Evolutionary conservation across 2,113 vertebrate species (phyloP).

Genomic region (Smithornis capensis): DNA sequence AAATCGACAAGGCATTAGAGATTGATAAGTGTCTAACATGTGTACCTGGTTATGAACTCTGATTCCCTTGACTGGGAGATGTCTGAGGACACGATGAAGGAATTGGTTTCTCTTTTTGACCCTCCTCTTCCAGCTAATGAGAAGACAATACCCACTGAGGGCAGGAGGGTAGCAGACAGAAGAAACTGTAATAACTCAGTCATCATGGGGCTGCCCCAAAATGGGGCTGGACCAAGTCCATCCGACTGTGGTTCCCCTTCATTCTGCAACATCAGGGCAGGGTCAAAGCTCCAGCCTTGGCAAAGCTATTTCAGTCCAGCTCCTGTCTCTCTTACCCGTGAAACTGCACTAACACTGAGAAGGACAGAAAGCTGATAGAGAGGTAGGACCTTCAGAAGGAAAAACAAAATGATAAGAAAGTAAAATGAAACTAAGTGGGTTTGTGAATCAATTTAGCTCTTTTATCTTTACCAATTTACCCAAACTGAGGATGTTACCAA

Average conservation of each 20-base stretch:
- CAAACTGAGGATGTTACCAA: neutral
- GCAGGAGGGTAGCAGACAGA: neutral
- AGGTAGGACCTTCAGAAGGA: neutral
- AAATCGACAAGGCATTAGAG: constrained; percentile 70
- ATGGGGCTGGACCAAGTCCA: neutral
- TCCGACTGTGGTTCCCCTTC: neutral
- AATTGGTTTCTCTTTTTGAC: neutral
- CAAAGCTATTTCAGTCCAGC: neutral
- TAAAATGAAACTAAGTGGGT: neutral
- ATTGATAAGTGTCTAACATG: constrained; percentile 50
- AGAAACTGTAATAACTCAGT: neutral
- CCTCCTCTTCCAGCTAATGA: neutral
- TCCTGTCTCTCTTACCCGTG: neutral
- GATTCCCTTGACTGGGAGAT: neutral
- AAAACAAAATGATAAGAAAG: neutral
- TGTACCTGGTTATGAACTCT: constrained; percentile 43
- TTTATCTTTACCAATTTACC: neutral
- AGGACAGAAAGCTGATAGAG: neutral
- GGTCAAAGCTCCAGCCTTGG: neutral
- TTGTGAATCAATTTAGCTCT: neutral
- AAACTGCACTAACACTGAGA: neutral
- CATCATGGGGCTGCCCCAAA: neutral
- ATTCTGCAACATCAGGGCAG: neutral
- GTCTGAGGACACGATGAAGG: neutral
- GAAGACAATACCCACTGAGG: neutral